phyloP scores from a whole-genome alignment of 30 jellyfish, hydroid and myxozoan genomes.

The Aurelia aurita complex sp. Pacific region DNA sequence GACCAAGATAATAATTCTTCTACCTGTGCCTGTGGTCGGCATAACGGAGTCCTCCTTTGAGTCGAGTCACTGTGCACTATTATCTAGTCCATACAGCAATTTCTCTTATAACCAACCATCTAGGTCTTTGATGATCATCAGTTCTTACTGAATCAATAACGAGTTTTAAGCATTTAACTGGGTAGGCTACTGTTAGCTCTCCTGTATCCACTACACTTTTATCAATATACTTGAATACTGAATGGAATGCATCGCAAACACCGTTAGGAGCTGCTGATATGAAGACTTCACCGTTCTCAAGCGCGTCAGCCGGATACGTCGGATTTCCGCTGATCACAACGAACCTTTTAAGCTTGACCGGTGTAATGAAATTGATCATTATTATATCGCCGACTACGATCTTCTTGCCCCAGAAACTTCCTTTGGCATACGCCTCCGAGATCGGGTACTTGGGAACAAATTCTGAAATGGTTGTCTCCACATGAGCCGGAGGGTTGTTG shows the following conservation, averaged over 20 bases:
- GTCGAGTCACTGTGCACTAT: not conserved
- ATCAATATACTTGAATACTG: slow-evolving; percentile 11
- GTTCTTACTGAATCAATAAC: slow-evolving; percentile 33
- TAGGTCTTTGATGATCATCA: slow-evolving; percentile 62
- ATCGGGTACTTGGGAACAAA: slow-evolving; percentile 66
- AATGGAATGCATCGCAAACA: slow-evolving; percentile 23
- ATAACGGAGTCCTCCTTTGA: not conserved
- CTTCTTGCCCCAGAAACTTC: slow-evolving; percentile 86
- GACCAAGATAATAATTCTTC: too few species aligned
- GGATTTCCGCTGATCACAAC: slow-evolving; percentile 83
- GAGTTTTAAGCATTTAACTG: slow-evolving; percentile 75
- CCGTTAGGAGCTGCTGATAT: slow-evolving; percentile 54
- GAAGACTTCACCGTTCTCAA: slow-evolving; percentile 69
- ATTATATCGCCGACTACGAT: slow-evolving; percentile 64
- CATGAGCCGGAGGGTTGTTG: not conserved
- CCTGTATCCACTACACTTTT: slow-evolving; percentile 42
- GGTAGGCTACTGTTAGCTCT: slow-evolving; percentile 23
- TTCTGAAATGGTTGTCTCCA: slow-evolving; percentile 69
- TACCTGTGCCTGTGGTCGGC: too few species aligned
- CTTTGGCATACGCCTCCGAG: slow-evolving; percentile 55
- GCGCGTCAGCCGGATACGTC: slow-evolving; percentile 69
- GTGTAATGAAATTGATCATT: slow-evolving; percentile 47
- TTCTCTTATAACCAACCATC: slow-evolving; percentile 87
- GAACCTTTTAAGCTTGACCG: slow-evolving; percentile 34
- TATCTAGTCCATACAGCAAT: slow-evolving; percentile 68